phyloP scores from a whole-genome alignment of 2,113 vertebrate genomes.

The Hippocampus barbouri region DNA sequence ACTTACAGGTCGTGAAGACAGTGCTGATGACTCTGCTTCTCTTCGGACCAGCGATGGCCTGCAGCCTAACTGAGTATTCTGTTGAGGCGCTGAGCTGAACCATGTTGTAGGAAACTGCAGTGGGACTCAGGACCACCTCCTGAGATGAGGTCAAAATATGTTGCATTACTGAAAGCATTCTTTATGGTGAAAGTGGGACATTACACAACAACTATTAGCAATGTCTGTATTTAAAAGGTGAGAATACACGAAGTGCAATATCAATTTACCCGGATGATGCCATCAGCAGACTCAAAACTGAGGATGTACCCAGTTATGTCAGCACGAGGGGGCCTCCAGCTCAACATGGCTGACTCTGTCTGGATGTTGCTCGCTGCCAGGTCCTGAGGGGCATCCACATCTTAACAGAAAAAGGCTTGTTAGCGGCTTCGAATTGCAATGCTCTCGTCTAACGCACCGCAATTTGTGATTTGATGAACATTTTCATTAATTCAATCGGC shows the following conservation, averaged over 20 bases:
- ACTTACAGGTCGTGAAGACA: slow-evolving; percentile 87
- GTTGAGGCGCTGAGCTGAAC: slow-evolving; percentile 82
- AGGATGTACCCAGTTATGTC: slow-evolving; percentile 87
- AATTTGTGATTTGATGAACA: background rate
- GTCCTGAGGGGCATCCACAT: slow-evolving; percentile 86
- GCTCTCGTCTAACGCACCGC: too few relatives aligned
- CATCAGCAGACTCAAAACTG: slow-evolving; percentile 84
- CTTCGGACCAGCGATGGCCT: slow-evolving; percentile 80
- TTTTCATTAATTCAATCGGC: background rate
- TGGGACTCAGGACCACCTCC: slow-evolving; percentile 85
- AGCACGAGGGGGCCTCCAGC: slow-evolving; percentile 84
- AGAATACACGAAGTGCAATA: background rate
- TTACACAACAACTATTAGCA: background rate
- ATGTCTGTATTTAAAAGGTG: background rate
- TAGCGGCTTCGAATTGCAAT: background rate
- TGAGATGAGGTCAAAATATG: slow-evolving; percentile 41
- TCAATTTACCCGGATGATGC: slow-evolving; percentile 77
- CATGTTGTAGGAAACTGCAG: slow-evolving; percentile 84
- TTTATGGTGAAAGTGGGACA: background rate
- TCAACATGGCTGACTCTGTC: slow-evolving; percentile 83
- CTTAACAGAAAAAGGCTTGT: slow-evolving; percentile 59
- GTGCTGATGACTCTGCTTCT: slow-evolving; percentile 80
- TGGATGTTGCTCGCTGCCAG: slow-evolving; percentile 83
- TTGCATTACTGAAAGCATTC: background rate
- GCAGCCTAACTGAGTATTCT: slow-evolving; percentile 81